Conservation (phyloP, 2,797 vertebrate species). For the Peromyscus eremicus region DNA sequence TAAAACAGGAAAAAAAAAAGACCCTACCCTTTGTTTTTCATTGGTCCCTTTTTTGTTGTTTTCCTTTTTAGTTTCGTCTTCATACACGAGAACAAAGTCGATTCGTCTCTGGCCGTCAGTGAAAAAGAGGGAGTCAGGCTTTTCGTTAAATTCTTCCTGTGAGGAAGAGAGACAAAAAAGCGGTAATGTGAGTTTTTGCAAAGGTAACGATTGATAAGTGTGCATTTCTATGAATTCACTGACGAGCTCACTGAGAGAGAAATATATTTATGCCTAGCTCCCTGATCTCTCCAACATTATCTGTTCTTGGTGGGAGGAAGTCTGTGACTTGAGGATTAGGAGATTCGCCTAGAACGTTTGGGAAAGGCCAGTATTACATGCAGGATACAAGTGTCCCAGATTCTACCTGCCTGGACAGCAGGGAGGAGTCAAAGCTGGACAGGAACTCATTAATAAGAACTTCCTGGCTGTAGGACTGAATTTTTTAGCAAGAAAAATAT, state of each 20-base stretch:
- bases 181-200: not conserved
- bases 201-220: accelerated
- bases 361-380: not conserved
- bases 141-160: constrained; percentile 93
- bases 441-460: not conserved
- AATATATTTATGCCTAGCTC: not conserved
- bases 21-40: constrained; percentile 90
- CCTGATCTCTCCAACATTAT: not conserved
- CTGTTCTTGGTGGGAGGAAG: not conserved
- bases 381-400: constrained; percentile 6
- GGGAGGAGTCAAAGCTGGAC: not conserved
- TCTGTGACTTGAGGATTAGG: not conserved
- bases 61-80: constrained; percentile 93
- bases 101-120: constrained; percentile 94
- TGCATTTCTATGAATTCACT: not conserved
- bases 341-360: not conserved
- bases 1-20: not conserved
- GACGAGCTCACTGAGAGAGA: not conserved
- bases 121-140: constrained; percentile 94
- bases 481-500: not conserved
- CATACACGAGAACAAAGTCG: constrained; percentile 96
- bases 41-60: constrained; percentile 89
- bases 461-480: not conserved
- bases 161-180: constrained; percentile 63
- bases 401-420: not conserved